Evolutionary conservation across 2,113 vertebrate genomes (phyloP).

Genomic region (Tangachromis dhanisi): DNA sequence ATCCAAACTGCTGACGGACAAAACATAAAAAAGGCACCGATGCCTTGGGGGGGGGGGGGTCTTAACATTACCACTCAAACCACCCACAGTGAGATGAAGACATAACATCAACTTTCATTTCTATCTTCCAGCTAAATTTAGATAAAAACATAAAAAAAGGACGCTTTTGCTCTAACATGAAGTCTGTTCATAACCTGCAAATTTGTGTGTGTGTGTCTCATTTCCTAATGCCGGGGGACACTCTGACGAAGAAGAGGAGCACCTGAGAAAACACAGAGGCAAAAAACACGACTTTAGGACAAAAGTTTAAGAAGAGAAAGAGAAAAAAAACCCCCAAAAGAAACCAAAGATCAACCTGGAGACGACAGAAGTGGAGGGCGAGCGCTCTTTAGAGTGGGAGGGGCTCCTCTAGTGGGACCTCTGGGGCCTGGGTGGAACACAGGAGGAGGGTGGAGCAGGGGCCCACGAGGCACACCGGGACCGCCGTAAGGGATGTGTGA

Average conservation of each 20-base stretch:
- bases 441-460: conserved; percentile 28
- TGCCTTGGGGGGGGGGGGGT: rapidly evolving
- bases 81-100: not conserved
- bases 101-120: not conserved
- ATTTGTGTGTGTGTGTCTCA: not conserved
- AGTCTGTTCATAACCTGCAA: not conserved
- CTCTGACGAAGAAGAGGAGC: conserved; percentile 10
- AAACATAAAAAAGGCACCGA: not conserved
- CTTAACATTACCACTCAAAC: not conserved
- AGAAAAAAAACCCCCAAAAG: rapidly evolving
- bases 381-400: conserved; percentile 51
- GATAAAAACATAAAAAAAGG: not conserved
- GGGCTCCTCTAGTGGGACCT: conserved; percentile 24
- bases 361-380: conserved; percentile 55
- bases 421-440: conserved; percentile 18
- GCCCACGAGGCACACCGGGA: conserved; percentile 15
- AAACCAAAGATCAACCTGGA: conserved; percentile 37
- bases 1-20: not conserved
- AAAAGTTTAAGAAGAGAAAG: not conserved
- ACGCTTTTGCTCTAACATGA: not conserved
- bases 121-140: not conserved
- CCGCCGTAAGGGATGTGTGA: not conserved
- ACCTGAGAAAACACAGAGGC: not conserved
- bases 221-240: conserved; percentile 35
- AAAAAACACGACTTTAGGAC: not conserved